Percentiles rank a stretch among this genome's conserved stretches.
Conservation (phyloP, 2,888 invertebrate species). For the Micropterix aruncella region DNA sequence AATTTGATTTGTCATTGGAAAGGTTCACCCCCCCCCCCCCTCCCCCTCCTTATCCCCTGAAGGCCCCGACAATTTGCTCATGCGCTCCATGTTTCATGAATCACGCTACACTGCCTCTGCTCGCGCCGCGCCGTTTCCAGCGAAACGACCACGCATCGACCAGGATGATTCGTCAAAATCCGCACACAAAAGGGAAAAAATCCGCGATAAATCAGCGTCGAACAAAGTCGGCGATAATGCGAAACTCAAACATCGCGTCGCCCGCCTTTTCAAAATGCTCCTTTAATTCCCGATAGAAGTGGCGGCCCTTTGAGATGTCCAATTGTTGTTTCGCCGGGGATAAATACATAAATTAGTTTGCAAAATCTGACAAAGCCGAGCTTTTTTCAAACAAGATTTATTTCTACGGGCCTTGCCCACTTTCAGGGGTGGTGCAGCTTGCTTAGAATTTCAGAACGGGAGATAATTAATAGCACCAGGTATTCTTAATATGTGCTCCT, state of each 20-base stretch:
- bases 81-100: no score
- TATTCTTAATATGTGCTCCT: no score
- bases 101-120: no score
- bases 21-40: no score
- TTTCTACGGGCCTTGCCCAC: background rate
- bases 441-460: no score
- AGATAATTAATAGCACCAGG: no score
- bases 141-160: background rate
- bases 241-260: background rate
- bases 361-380: background rate
- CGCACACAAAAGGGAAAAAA: background rate
- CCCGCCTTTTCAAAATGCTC: background rate
- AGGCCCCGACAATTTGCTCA: no score
- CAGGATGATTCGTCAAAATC: background rate
- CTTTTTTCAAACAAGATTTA: background rate
- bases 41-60: no score
- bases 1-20: no score
- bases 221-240: background rate
- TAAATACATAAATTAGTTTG: background rate
- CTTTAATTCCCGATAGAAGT: background rate
- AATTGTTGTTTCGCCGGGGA: background rate
- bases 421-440: background rate
- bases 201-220: background rate
- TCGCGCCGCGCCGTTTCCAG: no score
- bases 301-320: background rate